Conservation (phyloP, 2,797 vertebrate genomes). For the Tinamus major region DNA sequence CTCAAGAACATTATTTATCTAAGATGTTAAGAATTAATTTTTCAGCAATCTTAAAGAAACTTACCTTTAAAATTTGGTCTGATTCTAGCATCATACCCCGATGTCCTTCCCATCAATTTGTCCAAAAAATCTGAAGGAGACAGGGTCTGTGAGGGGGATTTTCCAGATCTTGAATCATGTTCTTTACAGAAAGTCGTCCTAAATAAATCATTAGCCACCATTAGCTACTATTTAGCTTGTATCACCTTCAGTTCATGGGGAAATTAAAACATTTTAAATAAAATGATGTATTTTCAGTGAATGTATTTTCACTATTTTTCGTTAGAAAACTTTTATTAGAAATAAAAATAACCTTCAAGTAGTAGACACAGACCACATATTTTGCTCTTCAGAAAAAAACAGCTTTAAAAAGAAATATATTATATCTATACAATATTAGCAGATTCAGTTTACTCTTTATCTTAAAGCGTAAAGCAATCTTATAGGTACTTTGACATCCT, state of each 20-base stretch:
- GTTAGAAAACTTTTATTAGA: constrained; percentile 3
- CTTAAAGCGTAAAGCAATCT: background rate
- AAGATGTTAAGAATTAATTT: background rate
- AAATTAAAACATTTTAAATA: constrained; percentile 14
- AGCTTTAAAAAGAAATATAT: background rate
- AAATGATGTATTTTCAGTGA: background rate
- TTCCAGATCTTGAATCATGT: constrained; percentile 90
- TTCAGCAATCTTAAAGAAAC: constrained; percentile 55
- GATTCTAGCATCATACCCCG: constrained; percentile 97
- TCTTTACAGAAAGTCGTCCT: constrained; percentile 94
- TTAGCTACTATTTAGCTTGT: constrained; percentile 71
- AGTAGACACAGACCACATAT: background rate
- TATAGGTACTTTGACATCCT: background rate
- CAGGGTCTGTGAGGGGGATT: constrained; percentile 89
- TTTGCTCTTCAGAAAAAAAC: background rate
- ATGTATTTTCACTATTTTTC: background rate
- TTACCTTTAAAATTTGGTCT: constrained; percentile 99
- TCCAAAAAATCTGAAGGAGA: constrained; percentile 99
- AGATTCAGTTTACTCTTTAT: background rate
- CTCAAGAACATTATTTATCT: background rate
- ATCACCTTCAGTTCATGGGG: background rate
- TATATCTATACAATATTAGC: background rate
- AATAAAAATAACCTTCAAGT: background rate
- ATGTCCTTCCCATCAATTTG: constrained; percentile 98
- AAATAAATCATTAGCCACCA: constrained; percentile 78